These are phyloP conservation scores for Pseudococcus viburni DNA, from an alignment of 2,888 invertebrate species.

Conservation along the genomic window DNA sequence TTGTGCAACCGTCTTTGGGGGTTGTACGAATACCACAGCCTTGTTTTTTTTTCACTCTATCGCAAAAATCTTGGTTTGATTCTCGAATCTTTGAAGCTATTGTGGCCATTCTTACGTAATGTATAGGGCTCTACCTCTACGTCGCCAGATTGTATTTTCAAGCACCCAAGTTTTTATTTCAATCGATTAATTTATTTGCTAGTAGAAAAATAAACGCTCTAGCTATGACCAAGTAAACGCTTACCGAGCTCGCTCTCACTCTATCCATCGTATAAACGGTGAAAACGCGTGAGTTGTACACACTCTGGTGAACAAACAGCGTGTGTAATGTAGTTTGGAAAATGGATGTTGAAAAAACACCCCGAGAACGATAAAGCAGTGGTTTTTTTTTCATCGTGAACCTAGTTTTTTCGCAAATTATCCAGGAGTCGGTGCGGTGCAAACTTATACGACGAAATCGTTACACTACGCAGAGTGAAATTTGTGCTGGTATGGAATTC, in stretches of 20 bases:
- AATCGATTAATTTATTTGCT: constrained; percentile 15
- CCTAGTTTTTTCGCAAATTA: neutral
- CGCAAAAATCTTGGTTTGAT: too few relatives aligned
- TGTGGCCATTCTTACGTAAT: neutral
- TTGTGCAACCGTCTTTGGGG: too few relatives aligned
- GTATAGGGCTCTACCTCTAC: too few relatives aligned
- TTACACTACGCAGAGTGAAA: too few relatives aligned
- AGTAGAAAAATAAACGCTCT: constrained; percentile 17
- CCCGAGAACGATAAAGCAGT: neutral
- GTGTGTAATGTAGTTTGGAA: constrained; percentile 35
- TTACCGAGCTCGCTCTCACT: neutral
- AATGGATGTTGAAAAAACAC: neutral
- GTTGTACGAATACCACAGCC: too few relatives aligned
- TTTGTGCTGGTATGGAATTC: too few relatives aligned
- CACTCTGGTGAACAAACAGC: constrained; percentile 18
- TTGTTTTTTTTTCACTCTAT: too few relatives aligned
- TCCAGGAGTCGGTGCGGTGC: neutral
- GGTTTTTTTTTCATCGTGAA: neutral
- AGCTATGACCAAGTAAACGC: neutral
- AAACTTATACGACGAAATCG: neutral
- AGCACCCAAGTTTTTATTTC: neutral
- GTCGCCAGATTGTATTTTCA: neutral
- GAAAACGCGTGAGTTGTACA: neutral
- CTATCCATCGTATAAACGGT: neutral
- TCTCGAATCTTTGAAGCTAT: neutral